phyloP scores from a whole-genome alignment of 2,797 vertebrate genomes.

The Brotogeris chrysoptera region DNA sequence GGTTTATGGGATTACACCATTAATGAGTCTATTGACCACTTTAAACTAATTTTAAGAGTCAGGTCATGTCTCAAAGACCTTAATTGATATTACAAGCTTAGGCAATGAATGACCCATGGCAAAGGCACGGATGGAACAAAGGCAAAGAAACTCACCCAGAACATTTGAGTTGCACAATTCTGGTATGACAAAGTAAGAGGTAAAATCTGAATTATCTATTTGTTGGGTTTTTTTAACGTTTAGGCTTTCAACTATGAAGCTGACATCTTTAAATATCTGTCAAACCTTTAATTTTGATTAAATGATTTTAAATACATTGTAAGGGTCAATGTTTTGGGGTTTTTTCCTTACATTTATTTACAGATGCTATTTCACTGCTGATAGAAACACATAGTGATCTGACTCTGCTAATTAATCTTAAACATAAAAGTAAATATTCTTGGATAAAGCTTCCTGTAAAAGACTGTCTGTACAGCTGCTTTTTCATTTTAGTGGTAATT shows the following conservation, averaged over 20 bases:
- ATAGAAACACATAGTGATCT: neutral
- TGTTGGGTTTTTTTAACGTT: neutral
- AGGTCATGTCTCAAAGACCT: neutral
- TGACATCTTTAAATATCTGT: neutral
- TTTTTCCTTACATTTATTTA: neutral
- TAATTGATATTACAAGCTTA: neutral
- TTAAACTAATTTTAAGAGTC: neutral
- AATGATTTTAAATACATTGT: neutral
- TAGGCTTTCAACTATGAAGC: neutral
- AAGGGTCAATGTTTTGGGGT: accelerated
- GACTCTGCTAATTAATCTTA: neutral
- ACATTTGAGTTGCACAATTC: neutral
- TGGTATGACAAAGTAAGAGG: neutral
- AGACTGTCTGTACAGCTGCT: neutral
- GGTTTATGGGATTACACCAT: neutral
- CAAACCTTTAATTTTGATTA: neutral
- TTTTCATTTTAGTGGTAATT: neutral
- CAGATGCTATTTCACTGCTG: neutral
- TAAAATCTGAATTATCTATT: neutral
- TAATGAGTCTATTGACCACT: neutral
- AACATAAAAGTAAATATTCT: neutral
- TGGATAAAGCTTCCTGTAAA: neutral
- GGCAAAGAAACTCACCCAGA: neutral
- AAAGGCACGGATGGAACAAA: neutral
- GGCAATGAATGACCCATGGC: neutral